Base-by-base conservation (phyloP, 2,797 vertebrate genomes). In the Lagocephalus sceleratus region DNA sequence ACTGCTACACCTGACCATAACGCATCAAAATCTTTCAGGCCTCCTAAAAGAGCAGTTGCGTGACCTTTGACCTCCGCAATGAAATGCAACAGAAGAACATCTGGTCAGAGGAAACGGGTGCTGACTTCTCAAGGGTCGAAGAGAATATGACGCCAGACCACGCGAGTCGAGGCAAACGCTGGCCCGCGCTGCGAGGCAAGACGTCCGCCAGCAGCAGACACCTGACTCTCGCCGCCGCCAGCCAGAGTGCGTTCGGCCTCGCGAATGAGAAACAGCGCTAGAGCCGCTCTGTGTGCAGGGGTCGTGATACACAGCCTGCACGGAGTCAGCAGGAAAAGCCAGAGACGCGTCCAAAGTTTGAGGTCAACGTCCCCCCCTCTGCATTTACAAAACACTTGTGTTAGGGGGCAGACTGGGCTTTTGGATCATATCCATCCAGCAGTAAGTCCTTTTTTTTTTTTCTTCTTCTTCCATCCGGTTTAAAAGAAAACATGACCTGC, bases 351-450 rank as follows among this genome's bases (percentile, higher is more conserved):
- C 57, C 51, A 54, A 51, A 63, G 25, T 21, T 14, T 15, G 32
- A 54, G 40, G 16, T 51, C 17, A 55, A 4, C 5, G 3, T n/a
- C 17, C 5, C 14, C 16, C 40, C 14, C 2, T 7, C 51, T 81
- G 82, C 77, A 88, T 63, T 78, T 65, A 39, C 44, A 17, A 0
- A 25, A 4, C 32, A 45, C 49, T 6, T 52, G 71, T 70, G 68
- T 56, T 49, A 87, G 89, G 73, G 73, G 88, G 82, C 83, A 73
- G 61, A 21, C 47, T 75, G 47, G 62, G 52, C 29, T 29, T 29
- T 29, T 29, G 29, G 29, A 29, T 29, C 9, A 29, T 29, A 29
- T 51, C 21, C 9, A 51, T 15, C 20, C 7, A 44, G 11, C 8
- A 44, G 16, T 21, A 23, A 49, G 6, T 1, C 2, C 0, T 29